These are phyloP conservation scores for Drosophila mulleri DNA, from an alignment of 2,888 invertebrate genomes.

Conservation along the genomic window DNA sequence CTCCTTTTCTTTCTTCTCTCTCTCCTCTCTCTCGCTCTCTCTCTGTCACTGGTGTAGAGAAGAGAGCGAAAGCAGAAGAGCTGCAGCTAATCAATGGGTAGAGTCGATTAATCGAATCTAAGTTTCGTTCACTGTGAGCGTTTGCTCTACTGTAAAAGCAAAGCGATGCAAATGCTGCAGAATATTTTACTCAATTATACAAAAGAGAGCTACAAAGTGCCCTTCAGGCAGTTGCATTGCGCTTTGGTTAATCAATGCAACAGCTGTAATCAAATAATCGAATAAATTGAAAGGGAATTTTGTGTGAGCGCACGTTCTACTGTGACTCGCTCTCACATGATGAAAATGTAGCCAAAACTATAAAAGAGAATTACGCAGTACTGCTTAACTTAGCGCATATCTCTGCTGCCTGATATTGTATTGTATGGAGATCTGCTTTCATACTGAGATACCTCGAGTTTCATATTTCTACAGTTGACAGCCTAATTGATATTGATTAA, in stretches of 20 bases:
- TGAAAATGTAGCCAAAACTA: too few relatives aligned
- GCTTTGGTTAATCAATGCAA: conserved; percentile 6
- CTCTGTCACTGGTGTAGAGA: neutral
- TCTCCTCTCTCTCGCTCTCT: too few relatives aligned
- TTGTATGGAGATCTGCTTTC: too few relatives aligned
- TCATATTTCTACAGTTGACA: neutral
- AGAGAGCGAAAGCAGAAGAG: neutral
- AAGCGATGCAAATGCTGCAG: too few relatives aligned
- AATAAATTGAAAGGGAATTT: too few relatives aligned
- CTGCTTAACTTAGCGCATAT: too few relatives aligned
- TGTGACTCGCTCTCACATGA: neutral
- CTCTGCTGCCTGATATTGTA: too few relatives aligned
- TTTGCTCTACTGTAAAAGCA: too few relatives aligned
- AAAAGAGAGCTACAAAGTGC: too few relatives aligned
- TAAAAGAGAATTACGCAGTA: too few relatives aligned
- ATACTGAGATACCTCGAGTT: neutral
- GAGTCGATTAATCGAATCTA: neutral
- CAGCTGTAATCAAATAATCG: neutral
- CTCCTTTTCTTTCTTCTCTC: neutral
- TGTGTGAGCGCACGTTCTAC: neutral
- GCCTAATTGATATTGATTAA: conserved; percentile 1
- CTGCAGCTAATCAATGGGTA: neutral
- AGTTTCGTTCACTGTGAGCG: too few relatives aligned
- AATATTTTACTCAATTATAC: too few relatives aligned
- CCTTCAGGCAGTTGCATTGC: neutral